Evolutionary conservation across 1,140 invertebrate species (phyloP), one percentile per base, ranked within the genome.

Genomic region (Drosophila sp.): DNA sequence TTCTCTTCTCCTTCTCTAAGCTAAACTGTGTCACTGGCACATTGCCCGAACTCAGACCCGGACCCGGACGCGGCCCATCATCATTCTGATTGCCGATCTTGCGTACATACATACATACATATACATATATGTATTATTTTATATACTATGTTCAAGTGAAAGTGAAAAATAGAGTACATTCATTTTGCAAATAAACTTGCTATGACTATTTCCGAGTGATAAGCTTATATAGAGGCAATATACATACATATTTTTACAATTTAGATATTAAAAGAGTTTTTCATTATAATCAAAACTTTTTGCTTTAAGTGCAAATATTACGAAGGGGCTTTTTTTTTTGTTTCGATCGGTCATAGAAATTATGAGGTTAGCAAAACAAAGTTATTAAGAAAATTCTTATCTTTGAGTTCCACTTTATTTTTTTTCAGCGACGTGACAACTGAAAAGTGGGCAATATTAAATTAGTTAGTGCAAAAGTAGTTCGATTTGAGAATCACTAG

Each of bases 21-120:
- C 1, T 54, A 75, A 86, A 87, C 72, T 87, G 76, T 86, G 83
- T 86, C 83, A 86, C 63, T 86, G 71, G 70, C 73, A 41, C 69
- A 47, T 66, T 72, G 50, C 56, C 70, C 70, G 60, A 61, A 61
- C 66, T 50, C 58, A 54, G 35, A 57, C 1, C 55, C 69, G 25
- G 60, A 69, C 62, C 72, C 72, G 72, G 72, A 64, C 76, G 64
- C 56, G 60, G 70, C 60, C 72, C 60, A 65, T 57, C 72, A 70
- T 60, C 50, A 67, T 75, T 29, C 17, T 32, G 56, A 58, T 58
- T 33, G 25, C 3, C 50, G 72, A 67, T 75, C 70, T 60, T 4
- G 29, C 60, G 40, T 7, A 30, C 38, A 10, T 17, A 1, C 27
- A 11, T 38, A 38, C 32, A 33, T 33, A 4, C 11, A 38, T 38